phyloP scores from a whole-genome alignment of 1,140 invertebrate genomes.

The Meloidogyne floridensis region DNA sequence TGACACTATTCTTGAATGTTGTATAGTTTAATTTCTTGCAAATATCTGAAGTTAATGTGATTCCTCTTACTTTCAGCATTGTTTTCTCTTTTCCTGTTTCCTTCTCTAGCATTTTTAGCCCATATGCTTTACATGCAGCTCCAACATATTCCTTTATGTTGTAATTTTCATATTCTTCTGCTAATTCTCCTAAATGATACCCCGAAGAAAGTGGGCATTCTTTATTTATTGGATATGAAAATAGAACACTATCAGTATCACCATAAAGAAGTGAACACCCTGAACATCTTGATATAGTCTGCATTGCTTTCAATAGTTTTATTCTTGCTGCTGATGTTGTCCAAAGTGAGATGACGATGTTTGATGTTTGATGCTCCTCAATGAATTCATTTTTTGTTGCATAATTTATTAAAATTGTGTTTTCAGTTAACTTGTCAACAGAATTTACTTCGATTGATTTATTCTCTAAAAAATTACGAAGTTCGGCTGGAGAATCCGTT shows the following conservation, averaged over 20 bases:
- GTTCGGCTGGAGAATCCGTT: conserved; percentile 9
- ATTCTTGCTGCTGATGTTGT: no score
- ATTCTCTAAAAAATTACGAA: conserved; percentile 1
- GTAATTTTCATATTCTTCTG: background rate
- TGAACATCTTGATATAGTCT: no score
- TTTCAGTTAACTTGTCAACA: conserved; percentile 12
- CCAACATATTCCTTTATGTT: background rate
- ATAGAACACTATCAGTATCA: conserved; percentile 11
- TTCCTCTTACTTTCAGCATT: background rate
- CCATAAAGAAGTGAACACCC: background rate
- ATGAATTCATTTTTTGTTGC: background rate
- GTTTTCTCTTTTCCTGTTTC: conserved; percentile 11
- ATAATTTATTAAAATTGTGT: background rate
- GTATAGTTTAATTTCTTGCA: background rate
- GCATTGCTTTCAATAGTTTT: no score
- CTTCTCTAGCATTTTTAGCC: background rate
- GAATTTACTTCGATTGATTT: conserved; percentile 10
- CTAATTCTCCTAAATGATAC: background rate
- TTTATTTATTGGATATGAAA: background rate
- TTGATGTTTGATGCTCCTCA: conserved; percentile 5
- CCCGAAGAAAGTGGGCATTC: conserved; percentile 2
- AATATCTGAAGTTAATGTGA: background rate
- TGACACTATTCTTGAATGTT: background rate
- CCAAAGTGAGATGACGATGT: background rate
- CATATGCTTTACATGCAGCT: conserved; percentile 7